phyloP scores from a whole-genome alignment of 1,140 invertebrate species.

The Euura lappo region DNA sequence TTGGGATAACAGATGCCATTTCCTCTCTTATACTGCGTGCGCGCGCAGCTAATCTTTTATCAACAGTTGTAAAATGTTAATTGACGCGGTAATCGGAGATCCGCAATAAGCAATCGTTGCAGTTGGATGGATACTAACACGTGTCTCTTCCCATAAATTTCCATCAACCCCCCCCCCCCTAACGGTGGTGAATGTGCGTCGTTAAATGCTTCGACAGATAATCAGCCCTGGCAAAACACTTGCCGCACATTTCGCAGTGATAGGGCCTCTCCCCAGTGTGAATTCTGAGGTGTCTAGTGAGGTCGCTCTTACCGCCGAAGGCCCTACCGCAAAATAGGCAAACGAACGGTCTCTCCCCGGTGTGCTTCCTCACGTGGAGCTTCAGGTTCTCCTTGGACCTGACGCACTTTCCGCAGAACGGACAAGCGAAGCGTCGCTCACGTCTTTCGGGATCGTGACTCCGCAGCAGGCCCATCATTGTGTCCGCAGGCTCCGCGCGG shows the following conservation, averaged over 20 bases:
- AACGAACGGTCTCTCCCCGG: constrained; percentile 85
- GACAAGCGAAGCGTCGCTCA: constrained; percentile 77
- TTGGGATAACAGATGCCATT: too few relatives aligned
- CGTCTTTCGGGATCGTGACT: constrained; percentile 50
- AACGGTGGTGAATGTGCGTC: constrained; percentile 78
- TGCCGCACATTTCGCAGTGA: constrained; percentile 89
- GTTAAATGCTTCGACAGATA: constrained; percentile 91
- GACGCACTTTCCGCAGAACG: constrained; percentile 88
- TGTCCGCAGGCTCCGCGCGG: constrained; percentile 28
- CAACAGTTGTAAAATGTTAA: constrained; percentile 26
- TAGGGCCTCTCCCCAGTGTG: constrained; percentile 87
- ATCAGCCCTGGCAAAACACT: constrained; percentile 87
- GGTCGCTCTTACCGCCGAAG: constrained; percentile 85
- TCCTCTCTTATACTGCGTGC: too few relatives aligned
- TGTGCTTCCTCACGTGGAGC: constrained; percentile 87
- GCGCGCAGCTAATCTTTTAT: too few relatives aligned
- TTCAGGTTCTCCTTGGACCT: constrained; percentile 88
- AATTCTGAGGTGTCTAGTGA: constrained; percentile 84
- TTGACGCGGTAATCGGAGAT: constrained; percentile 37
- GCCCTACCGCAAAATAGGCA: constrained; percentile 86
- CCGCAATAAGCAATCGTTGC: neutral
- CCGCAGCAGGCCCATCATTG: constrained; percentile 28
- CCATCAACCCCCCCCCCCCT: constrained; percentile 23
- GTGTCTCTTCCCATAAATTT: neutral
- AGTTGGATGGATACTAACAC: neutral